Conservation (phyloP, 2,888 invertebrate genomes). For the Sminthurinus aureus region DNA sequence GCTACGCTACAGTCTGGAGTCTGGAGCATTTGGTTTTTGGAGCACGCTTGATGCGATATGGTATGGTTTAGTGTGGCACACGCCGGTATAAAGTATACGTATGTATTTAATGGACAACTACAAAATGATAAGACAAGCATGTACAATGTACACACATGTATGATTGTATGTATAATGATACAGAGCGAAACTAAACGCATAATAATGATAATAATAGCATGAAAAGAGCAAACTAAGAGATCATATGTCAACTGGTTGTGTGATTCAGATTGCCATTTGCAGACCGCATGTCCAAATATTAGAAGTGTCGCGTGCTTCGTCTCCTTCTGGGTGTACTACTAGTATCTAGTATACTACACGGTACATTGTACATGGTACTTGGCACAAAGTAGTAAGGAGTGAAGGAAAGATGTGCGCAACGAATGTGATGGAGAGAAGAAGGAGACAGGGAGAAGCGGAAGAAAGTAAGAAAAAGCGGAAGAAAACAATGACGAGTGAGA, state of each 20-base stretch:
- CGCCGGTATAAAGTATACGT: constrained; percentile 6
- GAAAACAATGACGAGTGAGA: not conserved
- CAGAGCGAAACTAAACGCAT: not conserved
- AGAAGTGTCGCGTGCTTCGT: not conserved
- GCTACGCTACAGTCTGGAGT: not conserved
- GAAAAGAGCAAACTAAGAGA: constrained; percentile 19
- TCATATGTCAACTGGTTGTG: constrained; percentile 33
- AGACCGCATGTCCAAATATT: constrained; percentile 32
- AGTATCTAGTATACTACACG: too few relatives aligned
- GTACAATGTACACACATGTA: not conserved
- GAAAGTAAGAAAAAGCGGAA: too few relatives aligned
- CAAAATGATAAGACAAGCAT: not conserved
- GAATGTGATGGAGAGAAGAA: too few relatives aligned
- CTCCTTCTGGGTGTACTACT: not conserved
- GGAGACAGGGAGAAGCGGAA: not conserved
- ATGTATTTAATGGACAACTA: not conserved
- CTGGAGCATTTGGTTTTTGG: not conserved
- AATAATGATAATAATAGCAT: too few relatives aligned
- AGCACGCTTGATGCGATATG: too few relatives aligned
- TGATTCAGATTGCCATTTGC: constrained; percentile 40
- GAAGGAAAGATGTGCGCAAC: too few relatives aligned
- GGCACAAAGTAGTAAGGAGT: too few relatives aligned
- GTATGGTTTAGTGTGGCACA: constrained; percentile 1
- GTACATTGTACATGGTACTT: too few relatives aligned
- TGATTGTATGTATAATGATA: not conserved